Conservation (phyloP, 2,113 vertebrate species). For the Trinectes maculatus region DNA sequence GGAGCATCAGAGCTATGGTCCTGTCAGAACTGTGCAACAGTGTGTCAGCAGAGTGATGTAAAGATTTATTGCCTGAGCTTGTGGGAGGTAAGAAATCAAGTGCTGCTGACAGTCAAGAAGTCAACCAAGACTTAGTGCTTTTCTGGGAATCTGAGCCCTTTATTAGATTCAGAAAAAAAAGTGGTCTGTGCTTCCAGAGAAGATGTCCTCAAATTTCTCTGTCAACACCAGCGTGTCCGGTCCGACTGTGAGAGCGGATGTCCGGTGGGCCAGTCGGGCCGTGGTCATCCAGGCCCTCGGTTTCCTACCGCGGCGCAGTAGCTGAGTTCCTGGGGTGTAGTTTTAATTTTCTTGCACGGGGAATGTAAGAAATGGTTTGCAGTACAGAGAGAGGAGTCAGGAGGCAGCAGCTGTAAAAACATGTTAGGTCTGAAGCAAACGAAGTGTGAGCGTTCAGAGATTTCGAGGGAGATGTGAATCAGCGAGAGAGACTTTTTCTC, state of each 20-base stretch:
- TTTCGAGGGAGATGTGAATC: constrained; percentile 16
- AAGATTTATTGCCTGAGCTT: constrained; percentile 33
- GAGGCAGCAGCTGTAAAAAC: constrained; percentile 76
- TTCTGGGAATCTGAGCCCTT: constrained; percentile 56
- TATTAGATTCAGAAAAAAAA: constrained; percentile 39
- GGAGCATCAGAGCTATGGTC: neutral
- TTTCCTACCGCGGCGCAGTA: constrained; percentile 27
- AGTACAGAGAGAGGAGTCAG: constrained; percentile 36
- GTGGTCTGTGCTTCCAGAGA: constrained; percentile 18
- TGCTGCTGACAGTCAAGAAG: constrained; percentile 57
- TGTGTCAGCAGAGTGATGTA: constrained; percentile 28
- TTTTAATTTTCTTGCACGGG: constrained; percentile 54
- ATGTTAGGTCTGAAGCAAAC: constrained; percentile 54
- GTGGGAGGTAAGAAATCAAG: constrained; percentile 44
- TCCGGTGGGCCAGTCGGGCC: constrained; percentile 47
- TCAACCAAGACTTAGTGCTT: constrained; percentile 49
- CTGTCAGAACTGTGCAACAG: neutral
- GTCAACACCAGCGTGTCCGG: constrained; percentile 61
- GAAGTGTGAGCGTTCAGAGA: constrained; percentile 35
- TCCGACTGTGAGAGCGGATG: constrained; percentile 48
- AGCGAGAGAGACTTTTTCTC: constrained; percentile 15
- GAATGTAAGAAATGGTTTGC: constrained; percentile 52
- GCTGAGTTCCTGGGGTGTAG: constrained; percentile 42
- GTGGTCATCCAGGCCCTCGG: constrained; percentile 50
- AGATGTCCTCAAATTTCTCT: constrained; percentile 62